phyloP scores from a whole-genome alignment of 2,113 vertebrate species.

The Clarias gariepinus region DNA sequence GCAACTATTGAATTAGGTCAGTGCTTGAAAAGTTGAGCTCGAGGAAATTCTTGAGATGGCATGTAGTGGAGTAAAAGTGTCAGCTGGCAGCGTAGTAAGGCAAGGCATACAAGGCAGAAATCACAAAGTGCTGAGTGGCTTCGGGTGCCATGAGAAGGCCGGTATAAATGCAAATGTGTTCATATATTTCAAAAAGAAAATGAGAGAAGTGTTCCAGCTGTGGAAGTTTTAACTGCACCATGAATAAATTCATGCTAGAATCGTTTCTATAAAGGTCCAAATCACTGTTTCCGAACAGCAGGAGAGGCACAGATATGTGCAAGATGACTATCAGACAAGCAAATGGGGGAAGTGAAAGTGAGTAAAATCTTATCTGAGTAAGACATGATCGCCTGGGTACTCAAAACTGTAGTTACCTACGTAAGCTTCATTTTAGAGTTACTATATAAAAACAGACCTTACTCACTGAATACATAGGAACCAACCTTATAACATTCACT shows the following conservation, averaged over 20 bases:
- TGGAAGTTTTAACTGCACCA: conserved; percentile 33
- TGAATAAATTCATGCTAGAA: conserved; percentile 1
- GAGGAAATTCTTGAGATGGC: conserved; percentile 30
- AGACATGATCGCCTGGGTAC: no score
- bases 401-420: not conserved
- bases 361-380: not conserved
- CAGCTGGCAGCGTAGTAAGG: conserved; percentile 14
- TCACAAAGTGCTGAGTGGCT: conserved; percentile 9
- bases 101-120: not conserved
- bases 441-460: not conserved
- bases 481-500: not conserved
- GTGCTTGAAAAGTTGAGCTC: conserved; percentile 26
- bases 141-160: conserved; percentile 7
- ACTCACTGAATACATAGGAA: not conserved
- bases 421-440: not conserved
- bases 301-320: not conserved
- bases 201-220: conserved; percentile 8
- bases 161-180: conserved; percentile 26
- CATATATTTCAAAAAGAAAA: conserved; percentile 13
- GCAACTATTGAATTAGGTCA: conserved; percentile 12
- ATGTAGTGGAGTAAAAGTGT: conserved; percentile 17
- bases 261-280: not conserved
- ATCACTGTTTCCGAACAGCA: not conserved
- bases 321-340: not conserved
- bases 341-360: not conserved